Base-by-base conservation (phyloP, 2,797 vertebrate species). In the Diceros bicornis region DNA sequence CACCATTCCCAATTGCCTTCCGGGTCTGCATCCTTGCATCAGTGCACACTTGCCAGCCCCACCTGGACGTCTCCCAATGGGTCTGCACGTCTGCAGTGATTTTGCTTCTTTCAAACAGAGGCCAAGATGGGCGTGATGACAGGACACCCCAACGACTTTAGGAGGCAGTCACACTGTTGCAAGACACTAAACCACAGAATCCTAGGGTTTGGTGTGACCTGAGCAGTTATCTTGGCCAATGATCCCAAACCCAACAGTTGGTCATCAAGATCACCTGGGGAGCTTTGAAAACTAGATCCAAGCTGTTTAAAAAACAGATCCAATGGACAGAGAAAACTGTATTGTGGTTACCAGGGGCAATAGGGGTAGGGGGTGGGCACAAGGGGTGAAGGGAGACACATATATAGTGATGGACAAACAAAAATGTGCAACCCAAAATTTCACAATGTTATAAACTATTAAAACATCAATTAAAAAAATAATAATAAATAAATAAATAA, bases 211-310 rank as follows among this genome's bases (percentile, higher is more conserved):
- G 41, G 14, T 41, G 29, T 68, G 47, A 79, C 69, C 8, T 50
- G 62, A 91, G n/a, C 1, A 2, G 9, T 75, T 44, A 50, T 62
- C 57, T 59, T 59, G 27, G 23, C 50, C 81, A 72, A 8, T 5
- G 55, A 79, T 64, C 61, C 72, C 79, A 85, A 82, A 44, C 34
- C 23, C 78, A 37, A 89, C n/a, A 90, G 34, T 3, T 77, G 59
- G 9, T 72, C 69, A 87, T 84, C 69, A 91, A 68, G 52, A 92
- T 59, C 50, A 92, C 44, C 18, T 13, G 34, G 25, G 64, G 50
- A 96, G 61, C 74, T 66, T 52, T 57, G 57, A 94, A 78, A 87
- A 82, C n/a, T 37, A 86, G 69, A 89, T 59, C 44, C 69, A 96
- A 37, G 72, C 34, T 84, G 59, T 47, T 83, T 50, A 23, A 88